Percentiles rank a stretch among this genome's conserved stretches.
These are phyloP conservation scores for Acanthosepion esculentum DNA, from an alignment of 2,888 invertebrate genomes.

Conservation along the genomic window DNA sequence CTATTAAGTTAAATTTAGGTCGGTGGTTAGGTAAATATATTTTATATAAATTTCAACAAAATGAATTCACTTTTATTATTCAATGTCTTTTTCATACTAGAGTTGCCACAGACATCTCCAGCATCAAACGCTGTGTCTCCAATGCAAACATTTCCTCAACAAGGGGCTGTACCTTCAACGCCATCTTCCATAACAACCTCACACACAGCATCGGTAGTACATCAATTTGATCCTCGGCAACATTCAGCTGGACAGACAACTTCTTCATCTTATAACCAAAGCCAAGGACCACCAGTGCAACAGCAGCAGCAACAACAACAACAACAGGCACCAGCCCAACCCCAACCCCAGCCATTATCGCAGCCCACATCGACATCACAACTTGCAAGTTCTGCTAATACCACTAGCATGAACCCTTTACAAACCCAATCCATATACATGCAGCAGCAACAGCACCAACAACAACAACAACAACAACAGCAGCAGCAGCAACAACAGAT, in stretches of 20 bases:
- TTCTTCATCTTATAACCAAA: conserved; percentile 25
- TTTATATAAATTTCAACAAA: too few species aligned
- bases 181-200: conserved; percentile 33
- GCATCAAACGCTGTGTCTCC: conserved; percentile 50
- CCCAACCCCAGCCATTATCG: conserved; percentile 41
- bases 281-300: conserved; percentile 12
- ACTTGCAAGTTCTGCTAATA: background rate
- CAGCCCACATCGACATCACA: conserved; percentile 51
- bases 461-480: too few species aligned
- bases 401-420: conserved; percentile 43
- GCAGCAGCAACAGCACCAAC: conserved; percentile 50
- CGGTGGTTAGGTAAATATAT: too few species aligned
- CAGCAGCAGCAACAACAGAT: conserved; percentile 52
- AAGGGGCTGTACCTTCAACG: background rate
- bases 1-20: too few species aligned
- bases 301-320: conserved; percentile 52
- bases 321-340: conserved; percentile 47
- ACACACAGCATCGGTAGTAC: background rate
- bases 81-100: background rate
- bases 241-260: conserved; percentile 14
- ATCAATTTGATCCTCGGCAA: conserved; percentile 35
- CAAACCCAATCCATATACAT: conserved; percentile 44
- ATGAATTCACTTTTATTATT: too few species aligned
- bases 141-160: conserved; percentile 46
- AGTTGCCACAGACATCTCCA: conserved; percentile 48